Base-by-base conservation (phyloP, 2,888 invertebrate species). In the Pandemis heparana region DNA sequence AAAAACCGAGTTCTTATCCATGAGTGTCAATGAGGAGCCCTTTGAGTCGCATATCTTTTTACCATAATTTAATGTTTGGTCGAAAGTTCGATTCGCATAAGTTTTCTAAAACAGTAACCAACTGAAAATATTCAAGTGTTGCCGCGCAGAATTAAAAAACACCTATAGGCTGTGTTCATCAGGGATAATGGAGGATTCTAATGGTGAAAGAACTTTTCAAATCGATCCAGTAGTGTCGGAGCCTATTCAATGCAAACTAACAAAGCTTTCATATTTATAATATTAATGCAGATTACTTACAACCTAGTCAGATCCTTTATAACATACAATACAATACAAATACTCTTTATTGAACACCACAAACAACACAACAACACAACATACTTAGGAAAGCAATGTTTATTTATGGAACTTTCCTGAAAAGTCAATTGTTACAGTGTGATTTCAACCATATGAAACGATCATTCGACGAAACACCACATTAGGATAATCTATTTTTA, bases 11-110 rank as follows among this genome's bases (percentile, higher is more conserved):
- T n/a, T 56, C 56, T 23, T 56, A 23, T 56, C 9, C 9, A 56
- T 56, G 56, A 23, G 23, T 56, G 23, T 51, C 78, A 78, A 71
- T 79, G 77, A 81, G 80, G 79, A 53, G 53, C 53, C 18, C 53
- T 53, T 9, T 53, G 16, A 6, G 53, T 53, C 16, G 18, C 18
- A 53, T 53, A 53, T 9, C n/a, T 53, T 7, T 53, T 18, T 18
- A 0, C 16, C 16, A 53, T 18, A 53, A 53, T 8, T 9, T 53
- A 16, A 53, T 53, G 53, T 53, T 16, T 53, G 53, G 8, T 18
- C 53, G 18, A 9, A 53, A 18, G 53, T 18, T 53, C 53, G 18
- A 9, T 53, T 16, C 53, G 18, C 8, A 18, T 18, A 9, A 9
- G 9, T 48, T 48, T 6, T 48, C 23, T 32, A 32, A 32, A 32